These are phyloP conservation scores for Rhinichthys klamathensis DNA, from an alignment of 2,113 vertebrate genomes.

Conservation along the genomic window DNA sequence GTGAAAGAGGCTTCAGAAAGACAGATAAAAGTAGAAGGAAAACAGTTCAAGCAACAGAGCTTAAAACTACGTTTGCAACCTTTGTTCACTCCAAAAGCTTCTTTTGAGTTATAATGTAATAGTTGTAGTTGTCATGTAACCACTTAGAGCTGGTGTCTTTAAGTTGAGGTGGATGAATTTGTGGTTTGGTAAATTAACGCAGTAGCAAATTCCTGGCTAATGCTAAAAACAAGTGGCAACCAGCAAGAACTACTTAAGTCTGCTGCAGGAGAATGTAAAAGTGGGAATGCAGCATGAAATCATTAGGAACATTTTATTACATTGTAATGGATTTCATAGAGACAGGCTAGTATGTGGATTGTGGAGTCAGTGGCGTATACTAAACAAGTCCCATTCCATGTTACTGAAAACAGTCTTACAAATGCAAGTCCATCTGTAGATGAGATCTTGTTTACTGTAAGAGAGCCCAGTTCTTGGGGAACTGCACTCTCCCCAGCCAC, in stretches of 20 bases:
- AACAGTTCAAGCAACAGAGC: not conserved
- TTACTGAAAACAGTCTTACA: not conserved
- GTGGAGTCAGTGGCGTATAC: not conserved
- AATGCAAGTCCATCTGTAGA: not conserved
- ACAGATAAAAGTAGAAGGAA: not conserved
- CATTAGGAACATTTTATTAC: not conserved
- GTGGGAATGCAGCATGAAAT: not conserved
- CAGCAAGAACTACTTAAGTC: not conserved
- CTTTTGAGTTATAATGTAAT: not conserved
- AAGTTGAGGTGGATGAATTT: not conserved
- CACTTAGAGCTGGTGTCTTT: not conserved
- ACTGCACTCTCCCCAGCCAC: not conserved
- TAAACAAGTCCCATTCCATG: not conserved
- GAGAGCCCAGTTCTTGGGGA: not conserved
- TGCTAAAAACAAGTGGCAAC: not conserved
- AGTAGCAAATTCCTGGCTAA: not conserved
- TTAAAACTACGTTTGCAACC: not conserved
- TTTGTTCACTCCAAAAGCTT: not conserved
- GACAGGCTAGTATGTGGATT: not conserved
- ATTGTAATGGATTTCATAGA: not conserved
- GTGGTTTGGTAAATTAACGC: not conserved
- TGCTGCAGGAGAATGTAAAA: not conserved
- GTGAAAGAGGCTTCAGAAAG: slow-evolving; percentile 6
- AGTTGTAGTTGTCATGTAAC: too few species aligned
- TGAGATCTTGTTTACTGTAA: not conserved